Conservation (phyloP, 2,797 vertebrate species). For the Eremophila alpestris region DNA sequence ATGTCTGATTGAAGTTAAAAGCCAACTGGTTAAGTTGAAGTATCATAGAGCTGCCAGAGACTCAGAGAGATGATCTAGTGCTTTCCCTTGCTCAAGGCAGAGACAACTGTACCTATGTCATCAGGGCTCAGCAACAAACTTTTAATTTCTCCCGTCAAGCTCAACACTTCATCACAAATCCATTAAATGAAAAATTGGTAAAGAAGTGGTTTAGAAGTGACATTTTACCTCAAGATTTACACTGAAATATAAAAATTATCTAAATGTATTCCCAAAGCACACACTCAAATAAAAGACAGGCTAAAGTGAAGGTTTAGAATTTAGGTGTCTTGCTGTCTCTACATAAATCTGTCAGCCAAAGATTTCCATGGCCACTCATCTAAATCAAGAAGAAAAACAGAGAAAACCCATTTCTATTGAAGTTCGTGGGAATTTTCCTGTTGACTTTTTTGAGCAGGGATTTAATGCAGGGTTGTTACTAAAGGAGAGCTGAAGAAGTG, state of each 20-base stretch:
- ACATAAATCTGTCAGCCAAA: conserved; percentile 58
- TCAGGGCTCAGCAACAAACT: conserved; percentile 7
- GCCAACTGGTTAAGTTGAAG: conserved; percentile 7
- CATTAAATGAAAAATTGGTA: background rate
- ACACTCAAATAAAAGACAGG: background rate
- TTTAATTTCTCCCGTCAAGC: background rate
- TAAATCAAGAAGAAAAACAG: conserved; percentile 44
- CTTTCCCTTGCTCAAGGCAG: background rate
- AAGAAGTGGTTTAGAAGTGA: background rate
- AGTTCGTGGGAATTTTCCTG: conserved; percentile 26
- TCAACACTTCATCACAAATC: conserved; percentile 11
- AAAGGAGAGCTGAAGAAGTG: background rate
- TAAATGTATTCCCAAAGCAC: conserved; percentile 13
- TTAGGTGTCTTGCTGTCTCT: background rate
- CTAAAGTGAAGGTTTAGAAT: conserved; percentile 38
- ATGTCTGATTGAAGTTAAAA: conserved; percentile 20
- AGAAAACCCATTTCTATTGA: conserved; percentile 5
- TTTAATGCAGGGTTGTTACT: conserved; percentile 5
- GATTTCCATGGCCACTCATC: background rate
- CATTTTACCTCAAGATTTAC: background rate
- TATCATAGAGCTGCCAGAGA: background rate
- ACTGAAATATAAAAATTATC: conserved; percentile 50
- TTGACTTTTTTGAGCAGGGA: background rate
- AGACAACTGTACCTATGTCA: background rate
- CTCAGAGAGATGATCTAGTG: conserved; percentile 22